Evolutionary conservation across 1,140 invertebrate species (phyloP).

Genomic region (Drosophila repleta): DNA sequence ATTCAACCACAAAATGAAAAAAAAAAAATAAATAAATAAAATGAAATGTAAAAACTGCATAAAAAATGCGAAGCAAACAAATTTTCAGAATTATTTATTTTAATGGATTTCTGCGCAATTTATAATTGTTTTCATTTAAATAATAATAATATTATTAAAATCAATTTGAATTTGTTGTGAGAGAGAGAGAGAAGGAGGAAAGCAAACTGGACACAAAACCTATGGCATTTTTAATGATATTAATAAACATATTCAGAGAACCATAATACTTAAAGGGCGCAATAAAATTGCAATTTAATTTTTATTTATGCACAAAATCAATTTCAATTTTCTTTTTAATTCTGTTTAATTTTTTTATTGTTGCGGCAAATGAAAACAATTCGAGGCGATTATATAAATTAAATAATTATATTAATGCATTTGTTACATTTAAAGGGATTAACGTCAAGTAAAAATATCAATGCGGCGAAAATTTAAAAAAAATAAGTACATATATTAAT

Average conservation of each 20-base stretch:
- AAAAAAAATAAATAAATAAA: conserved; percentile 21
- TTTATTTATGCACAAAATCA: neutral
- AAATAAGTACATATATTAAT: no score
- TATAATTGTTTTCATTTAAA: conserved; percentile 69
- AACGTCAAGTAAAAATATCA: no score
- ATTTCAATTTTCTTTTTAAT: neutral
- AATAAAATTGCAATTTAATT: neutral
- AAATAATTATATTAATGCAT: neutral
- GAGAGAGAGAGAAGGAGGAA: no score
- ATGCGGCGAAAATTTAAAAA: no score
- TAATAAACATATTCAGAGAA: neutral
- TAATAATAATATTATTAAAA: conserved; percentile 54
- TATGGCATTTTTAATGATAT: conserved; percentile 41
- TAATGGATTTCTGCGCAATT: conserved; percentile 40
- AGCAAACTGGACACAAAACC: conserved; percentile 22
- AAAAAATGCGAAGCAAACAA: conserved; percentile 12
- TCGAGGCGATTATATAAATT: conserved; percentile 11
- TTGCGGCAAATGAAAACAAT: neutral
- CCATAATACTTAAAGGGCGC: conserved; percentile 1
- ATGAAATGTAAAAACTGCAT: no score
- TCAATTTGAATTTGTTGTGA: conserved; percentile 60
- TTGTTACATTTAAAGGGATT: neutral
- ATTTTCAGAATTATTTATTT: conserved; percentile 64
- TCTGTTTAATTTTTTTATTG: conserved; percentile 4
- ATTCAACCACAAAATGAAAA: conserved; percentile 45